These are phyloP conservation scores for Orchesella flavescens DNA, from an alignment of 2,888 invertebrate genomes.

Conservation along the genomic window DNA sequence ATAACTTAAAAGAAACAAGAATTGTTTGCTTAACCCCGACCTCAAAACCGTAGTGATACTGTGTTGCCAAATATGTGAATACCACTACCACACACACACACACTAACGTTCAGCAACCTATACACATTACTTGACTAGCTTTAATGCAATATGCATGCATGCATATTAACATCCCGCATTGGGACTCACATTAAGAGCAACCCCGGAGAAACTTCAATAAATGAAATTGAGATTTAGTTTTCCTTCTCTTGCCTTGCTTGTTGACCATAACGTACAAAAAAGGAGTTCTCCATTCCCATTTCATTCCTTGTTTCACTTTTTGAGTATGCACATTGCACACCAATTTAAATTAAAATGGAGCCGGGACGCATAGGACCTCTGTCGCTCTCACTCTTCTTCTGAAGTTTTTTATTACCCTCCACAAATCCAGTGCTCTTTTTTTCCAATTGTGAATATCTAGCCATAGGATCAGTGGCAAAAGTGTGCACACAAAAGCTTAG, in stretches of 20 bases:
- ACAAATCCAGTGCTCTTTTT: too few species aligned
- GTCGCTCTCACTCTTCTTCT: neutral
- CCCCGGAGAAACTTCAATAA: neutral
- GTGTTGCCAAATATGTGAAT: neutral
- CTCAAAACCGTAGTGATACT: neutral
- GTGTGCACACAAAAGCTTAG: neutral
- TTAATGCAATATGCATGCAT: neutral
- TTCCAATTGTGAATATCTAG: neutral
- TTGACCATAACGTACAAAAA: neutral
- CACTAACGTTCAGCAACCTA: neutral
- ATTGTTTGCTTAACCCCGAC: neutral
- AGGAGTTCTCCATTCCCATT: neutral
- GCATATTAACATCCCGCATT: neutral
- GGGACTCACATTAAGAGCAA: neutral
- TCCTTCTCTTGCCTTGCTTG: neutral
- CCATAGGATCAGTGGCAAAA: constrained; percentile 14
- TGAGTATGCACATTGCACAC: constrained; percentile 2
- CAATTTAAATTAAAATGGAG: constrained; percentile 29
- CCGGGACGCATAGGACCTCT: neutral
- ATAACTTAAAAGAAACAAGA: neutral
- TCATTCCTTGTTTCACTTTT: neutral
- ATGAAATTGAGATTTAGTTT: constrained; percentile 14
- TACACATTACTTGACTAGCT: neutral
- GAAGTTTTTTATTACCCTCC: neutral
- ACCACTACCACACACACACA: neutral